Percentiles rank a stretch among this genome's conserved stretches.
phyloP scores from a whole-genome alignment of 2,888 invertebrate genomes.

The Drosophila flavopinicola region DNA sequence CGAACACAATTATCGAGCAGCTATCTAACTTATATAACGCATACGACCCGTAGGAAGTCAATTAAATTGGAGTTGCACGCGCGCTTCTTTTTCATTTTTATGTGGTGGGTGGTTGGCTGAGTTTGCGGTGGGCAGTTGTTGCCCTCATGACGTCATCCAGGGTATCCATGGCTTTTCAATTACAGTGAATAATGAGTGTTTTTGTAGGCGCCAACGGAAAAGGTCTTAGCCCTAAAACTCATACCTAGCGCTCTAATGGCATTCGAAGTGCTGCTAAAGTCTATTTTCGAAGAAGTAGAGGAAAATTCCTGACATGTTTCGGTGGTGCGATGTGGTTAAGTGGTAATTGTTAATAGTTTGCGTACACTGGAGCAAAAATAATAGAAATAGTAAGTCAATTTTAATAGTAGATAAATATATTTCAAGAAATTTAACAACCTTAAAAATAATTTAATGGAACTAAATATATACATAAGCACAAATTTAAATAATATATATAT shows the following conservation, averaged over 20 bases:
- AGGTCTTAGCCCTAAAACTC: constrained; percentile 21
- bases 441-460: too few relatives aligned
- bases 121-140: constrained; percentile 6
- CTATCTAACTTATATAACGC: constrained; percentile 56
- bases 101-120: constrained; percentile 14
- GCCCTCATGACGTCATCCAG: constrained; percentile 50
- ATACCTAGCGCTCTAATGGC: constrained; percentile 21
- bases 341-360: constrained; percentile 3
- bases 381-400: background rate
- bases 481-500: too few relatives aligned
- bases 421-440: too few relatives aligned
- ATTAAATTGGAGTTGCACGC: constrained; percentile 65
- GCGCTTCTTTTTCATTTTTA: constrained; percentile 27
- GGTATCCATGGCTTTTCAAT: constrained; percentile 54
- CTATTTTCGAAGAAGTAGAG: constrained; percentile 6
- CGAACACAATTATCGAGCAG: constrained; percentile 57
- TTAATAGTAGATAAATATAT: too few relatives aligned
- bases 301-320: constrained; percentile 1
- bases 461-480: too few relatives aligned
- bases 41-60: constrained; percentile 63
- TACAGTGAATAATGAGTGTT: constrained; percentile 50
- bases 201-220: constrained; percentile 37
- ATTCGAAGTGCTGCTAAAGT: constrained; percentile 3
- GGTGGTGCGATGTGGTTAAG: background rate
- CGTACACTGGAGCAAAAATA: constrained; percentile 2